Evolutionary conservation across 1,140 invertebrate genomes (phyloP).

Genomic region (Diuraphis noxia): DNA sequence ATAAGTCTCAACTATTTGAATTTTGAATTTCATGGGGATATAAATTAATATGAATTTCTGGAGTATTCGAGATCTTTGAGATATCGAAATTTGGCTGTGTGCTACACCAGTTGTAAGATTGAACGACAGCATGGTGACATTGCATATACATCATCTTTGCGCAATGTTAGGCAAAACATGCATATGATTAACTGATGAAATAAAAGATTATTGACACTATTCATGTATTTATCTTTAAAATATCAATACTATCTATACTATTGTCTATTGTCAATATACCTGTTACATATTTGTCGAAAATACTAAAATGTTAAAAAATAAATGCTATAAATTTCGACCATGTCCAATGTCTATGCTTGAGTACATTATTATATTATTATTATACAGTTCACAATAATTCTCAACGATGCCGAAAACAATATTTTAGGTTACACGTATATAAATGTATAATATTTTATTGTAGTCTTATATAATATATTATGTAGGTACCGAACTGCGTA

Average conservation of each 20-base stretch:
- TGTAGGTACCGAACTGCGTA: neutral
- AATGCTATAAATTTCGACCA: neutral
- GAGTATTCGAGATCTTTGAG: neutral
- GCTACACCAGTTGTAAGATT: neutral
- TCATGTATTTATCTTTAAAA: no score
- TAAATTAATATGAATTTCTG: neutral
- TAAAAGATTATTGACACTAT: neutral
- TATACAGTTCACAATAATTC: neutral
- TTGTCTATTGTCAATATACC: no score
- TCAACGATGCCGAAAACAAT: neutral
- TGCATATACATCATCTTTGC: neutral
- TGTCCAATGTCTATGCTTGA: neutral
- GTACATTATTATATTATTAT: neutral
- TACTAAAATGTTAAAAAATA: neutral
- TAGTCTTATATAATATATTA: neutral
- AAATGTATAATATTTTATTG: no score
- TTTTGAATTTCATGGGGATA: neutral
- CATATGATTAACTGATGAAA: neutral
- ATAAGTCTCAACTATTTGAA: neutral
- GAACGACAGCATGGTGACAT: no score
- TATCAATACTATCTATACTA: no score
- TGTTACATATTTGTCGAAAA: neutral
- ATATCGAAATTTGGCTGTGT: neutral
- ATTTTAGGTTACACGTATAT: neutral
- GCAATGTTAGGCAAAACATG: neutral